phyloP scores from a whole-genome alignment of 1,140 invertebrate species.

The Nymphalis io region DNA sequence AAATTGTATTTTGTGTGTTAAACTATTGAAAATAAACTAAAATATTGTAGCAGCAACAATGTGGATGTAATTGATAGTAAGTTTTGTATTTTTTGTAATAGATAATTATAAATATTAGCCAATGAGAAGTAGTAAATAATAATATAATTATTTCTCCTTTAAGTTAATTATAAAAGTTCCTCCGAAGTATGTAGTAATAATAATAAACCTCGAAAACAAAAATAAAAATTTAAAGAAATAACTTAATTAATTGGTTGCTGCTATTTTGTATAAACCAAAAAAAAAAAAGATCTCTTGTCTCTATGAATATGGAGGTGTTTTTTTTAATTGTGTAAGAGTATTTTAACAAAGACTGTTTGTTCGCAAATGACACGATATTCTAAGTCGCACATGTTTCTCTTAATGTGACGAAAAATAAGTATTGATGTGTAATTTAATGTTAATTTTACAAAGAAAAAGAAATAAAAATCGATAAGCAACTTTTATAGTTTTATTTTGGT shows the following conservation, averaged over 20 bases:
- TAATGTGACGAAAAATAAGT: neutral
- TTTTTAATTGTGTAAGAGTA: neutral
- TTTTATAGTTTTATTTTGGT: constrained; percentile 23
- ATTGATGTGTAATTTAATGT: constrained; percentile 23
- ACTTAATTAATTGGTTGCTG: too few relatives aligned
- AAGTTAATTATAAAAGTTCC: constrained; percentile 9
- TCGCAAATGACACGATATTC: neutral
- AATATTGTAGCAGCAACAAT: constrained; percentile 19
- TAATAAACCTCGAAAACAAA: too few relatives aligned
- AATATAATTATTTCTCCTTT: constrained; percentile 16
- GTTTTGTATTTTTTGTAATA: constrained; percentile 62
- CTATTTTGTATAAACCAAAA: too few relatives aligned
- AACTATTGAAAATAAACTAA: constrained; percentile 5
- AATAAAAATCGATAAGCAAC: constrained; percentile 28
- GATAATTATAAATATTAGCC: constrained; percentile 12
- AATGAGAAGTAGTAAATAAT: neutral
- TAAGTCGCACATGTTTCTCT: neutral
- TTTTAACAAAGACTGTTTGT: neutral
- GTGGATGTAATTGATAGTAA: constrained; percentile 28
- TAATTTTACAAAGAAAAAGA: constrained; percentile 28
- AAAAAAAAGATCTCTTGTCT: neutral
- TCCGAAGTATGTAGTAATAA: neutral
- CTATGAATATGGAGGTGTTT: neutral
- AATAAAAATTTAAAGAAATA: neutral
- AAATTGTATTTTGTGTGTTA: constrained; percentile 4